Evolutionary conservation across 2,888 invertebrate species (phyloP).

Genomic region (Panorpa germanica): DNA sequence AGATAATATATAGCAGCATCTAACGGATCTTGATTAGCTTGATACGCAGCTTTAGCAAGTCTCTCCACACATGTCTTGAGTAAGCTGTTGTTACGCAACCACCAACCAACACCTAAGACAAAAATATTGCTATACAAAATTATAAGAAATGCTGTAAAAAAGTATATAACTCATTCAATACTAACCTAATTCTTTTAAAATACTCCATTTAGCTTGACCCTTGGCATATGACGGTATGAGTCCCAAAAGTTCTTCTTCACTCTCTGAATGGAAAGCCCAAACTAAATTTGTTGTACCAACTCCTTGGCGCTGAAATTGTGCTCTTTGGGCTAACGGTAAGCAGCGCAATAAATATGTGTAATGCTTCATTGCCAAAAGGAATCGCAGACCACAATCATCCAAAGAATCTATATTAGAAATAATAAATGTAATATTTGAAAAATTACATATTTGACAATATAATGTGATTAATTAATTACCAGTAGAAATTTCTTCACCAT

Average conservation of each 20-base stretch:
- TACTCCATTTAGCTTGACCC: conserved; percentile 73
- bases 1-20: conserved; percentile 95
- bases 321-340: conserved; percentile 75
- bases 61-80: conserved; percentile 77
- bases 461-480: conserved; percentile 12
- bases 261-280: conserved; percentile 99
- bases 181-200: conserved; percentile 66
- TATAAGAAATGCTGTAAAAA: no score
- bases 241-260: conserved; percentile 83
- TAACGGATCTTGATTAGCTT: conserved; percentile 81
- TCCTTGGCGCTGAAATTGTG: conserved; percentile 68
- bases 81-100: conserved; percentile 72
- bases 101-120: conserved; percentile 73
- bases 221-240: conserved; percentile 77
- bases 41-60: conserved; percentile 86
- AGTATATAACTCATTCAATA: background rate
- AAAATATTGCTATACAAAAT: no score
- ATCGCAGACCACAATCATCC: conserved; percentile 94
- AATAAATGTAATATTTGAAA: conserved; percentile 8
- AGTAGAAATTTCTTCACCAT: conserved; percentile 34
- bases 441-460: background rate
- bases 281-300: conserved; percentile 82
- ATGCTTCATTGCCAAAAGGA: conserved; percentile 93
- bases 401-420: conserved; percentile 41
- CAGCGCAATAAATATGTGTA: conserved; percentile 89